Conservation (phyloP, 2,888 invertebrate species). For the Caenorhabditis auriculariae region DNA sequence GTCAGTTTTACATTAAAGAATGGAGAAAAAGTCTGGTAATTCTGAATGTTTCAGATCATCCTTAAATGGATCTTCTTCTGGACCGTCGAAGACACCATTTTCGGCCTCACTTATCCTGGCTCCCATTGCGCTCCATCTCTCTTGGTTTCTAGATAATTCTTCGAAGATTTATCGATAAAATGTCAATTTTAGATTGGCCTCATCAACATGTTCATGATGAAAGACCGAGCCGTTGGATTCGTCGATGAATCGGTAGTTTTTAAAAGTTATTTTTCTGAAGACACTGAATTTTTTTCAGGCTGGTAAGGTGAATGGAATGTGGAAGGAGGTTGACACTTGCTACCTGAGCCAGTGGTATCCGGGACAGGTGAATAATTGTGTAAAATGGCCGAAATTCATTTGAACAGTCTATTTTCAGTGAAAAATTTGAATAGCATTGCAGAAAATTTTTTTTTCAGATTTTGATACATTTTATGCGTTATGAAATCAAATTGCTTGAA, state of each 20-base stretch:
- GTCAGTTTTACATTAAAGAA: not conserved
- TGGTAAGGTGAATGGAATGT: conserved; percentile 20
- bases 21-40: not conserved
- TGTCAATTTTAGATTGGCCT: conserved; percentile 52
- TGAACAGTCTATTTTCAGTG: not conserved
- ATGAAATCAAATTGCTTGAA: too few relatives aligned
- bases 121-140: conserved; percentile 63
- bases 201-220: conserved; percentile 64
- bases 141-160: conserved; percentile 2
- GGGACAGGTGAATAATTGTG: conserved; percentile 44
- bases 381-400: not conserved
- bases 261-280: too few relatives aligned
- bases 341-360: conserved; percentile 64
- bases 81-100: conserved; percentile 36
- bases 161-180: not conserved
- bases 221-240: conserved; percentile 48
- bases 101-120: conserved; percentile 57
- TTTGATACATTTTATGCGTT: too few relatives aligned
- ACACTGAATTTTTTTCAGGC: conserved; percentile 2
- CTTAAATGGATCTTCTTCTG: conserved; percentile 79
- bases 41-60: conserved; percentile 81
- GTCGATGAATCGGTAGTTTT: conserved; percentile 15
- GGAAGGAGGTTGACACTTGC: conserved; percentile 35
- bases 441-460: too few relatives aligned
- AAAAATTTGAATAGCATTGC: not conserved